A percentile compares a stretch with the other conserved stretches of the same genome.
Conservation (phyloP, 64 coral and sea anemone species). For the Dendronephthya gigantea region DNA sequence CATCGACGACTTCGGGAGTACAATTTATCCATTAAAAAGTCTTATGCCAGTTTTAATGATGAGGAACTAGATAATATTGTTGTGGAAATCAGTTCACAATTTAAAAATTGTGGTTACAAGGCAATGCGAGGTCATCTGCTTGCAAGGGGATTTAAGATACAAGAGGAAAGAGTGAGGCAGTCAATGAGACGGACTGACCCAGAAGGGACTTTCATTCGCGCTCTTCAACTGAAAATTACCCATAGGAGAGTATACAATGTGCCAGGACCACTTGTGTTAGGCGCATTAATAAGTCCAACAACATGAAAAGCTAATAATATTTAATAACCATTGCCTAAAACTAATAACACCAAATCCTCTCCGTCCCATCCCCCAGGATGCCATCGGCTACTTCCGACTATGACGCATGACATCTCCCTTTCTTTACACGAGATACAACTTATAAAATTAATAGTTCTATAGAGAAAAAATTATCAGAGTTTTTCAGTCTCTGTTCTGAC, state of each 20-base stretch:
- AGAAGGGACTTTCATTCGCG: conserved; percentile 45
- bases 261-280: conserved; percentile 43
- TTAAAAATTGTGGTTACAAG: conserved; percentile 52
- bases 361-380: too few species aligned
- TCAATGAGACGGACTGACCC: conserved; percentile 52
- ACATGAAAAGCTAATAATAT: neutral
- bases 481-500: too few species aligned
- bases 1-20: conserved; percentile 40
- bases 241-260: conserved; percentile 50
- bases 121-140: conserved; percentile 47
- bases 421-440: too few species aligned
- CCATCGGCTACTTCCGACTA: too few species aligned
- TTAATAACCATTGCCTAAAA: too few species aligned
- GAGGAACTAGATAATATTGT: conserved; percentile 39
- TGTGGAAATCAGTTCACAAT: conserved; percentile 26
- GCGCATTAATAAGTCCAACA: too few species aligned
- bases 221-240: conserved; percentile 41
- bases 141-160: conserved; percentile 38
- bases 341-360: too few species aligned
- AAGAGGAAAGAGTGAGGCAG: conserved; percentile 25
- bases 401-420: too few species aligned
- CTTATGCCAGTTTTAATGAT: conserved; percentile 33
- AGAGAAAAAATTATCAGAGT: too few species aligned
- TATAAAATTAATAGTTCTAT: too few species aligned
- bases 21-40: conserved; percentile 24